Conservation (phyloP, 2,113 vertebrate genomes). For the Fregetta grallaria region DNA sequence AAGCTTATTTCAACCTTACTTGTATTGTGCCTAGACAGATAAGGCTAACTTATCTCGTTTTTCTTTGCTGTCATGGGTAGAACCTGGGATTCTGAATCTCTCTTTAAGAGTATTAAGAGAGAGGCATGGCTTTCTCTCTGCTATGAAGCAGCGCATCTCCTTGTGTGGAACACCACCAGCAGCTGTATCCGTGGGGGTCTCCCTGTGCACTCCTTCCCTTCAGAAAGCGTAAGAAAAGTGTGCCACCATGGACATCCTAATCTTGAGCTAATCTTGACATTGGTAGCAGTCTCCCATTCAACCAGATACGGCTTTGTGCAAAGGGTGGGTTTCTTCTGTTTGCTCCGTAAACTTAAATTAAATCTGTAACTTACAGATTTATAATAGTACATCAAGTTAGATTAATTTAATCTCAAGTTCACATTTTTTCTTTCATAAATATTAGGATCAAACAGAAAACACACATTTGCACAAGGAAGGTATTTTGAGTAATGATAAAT, state of each 20-base stretch:
- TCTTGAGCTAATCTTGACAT: not conserved
- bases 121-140: not conserved
- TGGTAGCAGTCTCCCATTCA: not conserved
- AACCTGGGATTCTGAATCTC: slow-evolving; percentile 1
- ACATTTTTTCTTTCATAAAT: not conserved
- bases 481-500: not conserved
- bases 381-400: not conserved
- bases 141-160: not conserved
- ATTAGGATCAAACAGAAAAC: not conserved
- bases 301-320: not conserved
- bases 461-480: not conserved
- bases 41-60: not conserved
- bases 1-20: slow-evolving; percentile 56
- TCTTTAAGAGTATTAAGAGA: not conserved
- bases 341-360: not conserved
- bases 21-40: not conserved
- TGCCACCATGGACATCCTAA: not conserved
- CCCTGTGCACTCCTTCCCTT: not conserved
- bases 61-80: not conserved
- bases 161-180: not conserved
- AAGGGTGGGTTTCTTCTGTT: not conserved
- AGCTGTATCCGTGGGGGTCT: not conserved
- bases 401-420: not conserved
- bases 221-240: slow-evolving; percentile 14
- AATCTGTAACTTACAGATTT: not conserved